A percentile compares a stretch with the other conserved stretches of the same genome.
These are phyloP conservation scores for Menura novaehollandiae DNA, from an alignment of 2,113 vertebrate genomes.

Conservation along the genomic window DNA sequence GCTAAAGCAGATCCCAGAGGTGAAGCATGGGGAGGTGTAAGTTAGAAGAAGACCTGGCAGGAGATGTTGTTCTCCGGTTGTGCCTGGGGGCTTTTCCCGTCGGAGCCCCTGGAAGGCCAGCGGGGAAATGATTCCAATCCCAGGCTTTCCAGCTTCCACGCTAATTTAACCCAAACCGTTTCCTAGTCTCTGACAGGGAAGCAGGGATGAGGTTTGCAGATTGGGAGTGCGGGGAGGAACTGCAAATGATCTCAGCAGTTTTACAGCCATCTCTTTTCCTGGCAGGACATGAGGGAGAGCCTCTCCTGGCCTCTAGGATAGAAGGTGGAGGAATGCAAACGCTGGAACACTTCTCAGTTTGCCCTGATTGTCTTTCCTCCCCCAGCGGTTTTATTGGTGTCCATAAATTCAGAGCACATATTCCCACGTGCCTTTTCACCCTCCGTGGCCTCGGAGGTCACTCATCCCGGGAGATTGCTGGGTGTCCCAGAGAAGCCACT, in stretches of 20 bases:
- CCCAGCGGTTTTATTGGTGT: background rate
- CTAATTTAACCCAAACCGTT: slow-evolving; percentile 73
- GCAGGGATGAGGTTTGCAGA: slow-evolving; percentile 72
- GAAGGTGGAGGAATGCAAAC: background rate
- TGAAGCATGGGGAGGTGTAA: background rate
- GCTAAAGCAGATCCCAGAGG: slow-evolving; percentile 37
- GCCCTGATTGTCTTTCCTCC: background rate
- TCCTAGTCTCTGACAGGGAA: slow-evolving; percentile 68
- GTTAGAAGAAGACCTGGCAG: background rate
- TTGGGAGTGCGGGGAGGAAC: background rate
- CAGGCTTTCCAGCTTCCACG: slow-evolving; percentile 51
- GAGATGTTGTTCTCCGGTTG: background rate
- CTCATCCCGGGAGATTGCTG: background rate
- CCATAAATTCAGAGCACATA: background rate
- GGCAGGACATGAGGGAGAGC: slow-evolving; percentile 1
- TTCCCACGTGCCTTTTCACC: background rate
- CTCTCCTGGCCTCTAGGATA: background rate
- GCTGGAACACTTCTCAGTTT: background rate
- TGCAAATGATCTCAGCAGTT: slow-evolving; percentile 50
- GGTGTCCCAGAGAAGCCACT: background rate
- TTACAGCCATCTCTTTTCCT: slow-evolving; percentile 40
- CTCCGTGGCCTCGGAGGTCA: accelerated
- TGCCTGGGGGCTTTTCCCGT: slow-evolving; percentile 22
- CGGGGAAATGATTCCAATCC: slow-evolving; percentile 21
- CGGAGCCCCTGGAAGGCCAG: background rate